A percentile compares a stretch with the other conserved stretches of the same genome.
phyloP scores from a whole-genome alignment of 2,888 invertebrate genomes.

The Teleiodes luculella region DNA sequence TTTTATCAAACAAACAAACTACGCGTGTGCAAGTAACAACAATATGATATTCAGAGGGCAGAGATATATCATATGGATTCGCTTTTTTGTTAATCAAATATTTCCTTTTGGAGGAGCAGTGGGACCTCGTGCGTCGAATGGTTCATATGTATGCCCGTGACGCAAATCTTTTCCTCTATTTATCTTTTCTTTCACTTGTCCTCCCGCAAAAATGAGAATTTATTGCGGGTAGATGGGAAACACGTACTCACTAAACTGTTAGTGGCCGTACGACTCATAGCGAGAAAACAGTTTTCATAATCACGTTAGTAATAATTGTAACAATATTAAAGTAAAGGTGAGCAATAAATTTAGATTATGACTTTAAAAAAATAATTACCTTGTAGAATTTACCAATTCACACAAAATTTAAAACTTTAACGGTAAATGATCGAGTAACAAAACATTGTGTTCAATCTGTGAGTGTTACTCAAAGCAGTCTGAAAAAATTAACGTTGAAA shows the following conservation, averaged over 20 bases:
- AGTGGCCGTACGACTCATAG: neutral
- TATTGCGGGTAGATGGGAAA: conserved; percentile 59
- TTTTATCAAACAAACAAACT: no score
- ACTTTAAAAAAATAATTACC: no score
- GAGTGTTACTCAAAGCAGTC: no score
- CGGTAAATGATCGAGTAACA: no score
- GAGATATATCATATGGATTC: conserved; percentile 29
- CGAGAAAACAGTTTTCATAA: no score
- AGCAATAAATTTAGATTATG: no score
- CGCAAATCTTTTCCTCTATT: conserved; percentile 56
- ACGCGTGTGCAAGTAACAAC: neutral
- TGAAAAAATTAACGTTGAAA: no score
- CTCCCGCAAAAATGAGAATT: conserved; percentile 71
- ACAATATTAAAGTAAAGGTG: no score
- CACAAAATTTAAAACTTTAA: no score
- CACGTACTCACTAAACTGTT: conserved; percentile 2
- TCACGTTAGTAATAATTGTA: no score
- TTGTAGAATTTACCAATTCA: no score
- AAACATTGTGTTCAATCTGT: no score
- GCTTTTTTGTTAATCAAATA: conserved; percentile 51
- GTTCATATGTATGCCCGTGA: conserved; percentile 46
- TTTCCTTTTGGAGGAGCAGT: conserved; percentile 30
- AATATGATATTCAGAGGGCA: conserved; percentile 2
- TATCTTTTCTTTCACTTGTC: conserved; percentile 70
- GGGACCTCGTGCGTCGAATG: conserved; percentile 36